phyloP scores from a whole-genome alignment of 2,113 vertebrate species.

The Corythornis vintsioides region DNA sequence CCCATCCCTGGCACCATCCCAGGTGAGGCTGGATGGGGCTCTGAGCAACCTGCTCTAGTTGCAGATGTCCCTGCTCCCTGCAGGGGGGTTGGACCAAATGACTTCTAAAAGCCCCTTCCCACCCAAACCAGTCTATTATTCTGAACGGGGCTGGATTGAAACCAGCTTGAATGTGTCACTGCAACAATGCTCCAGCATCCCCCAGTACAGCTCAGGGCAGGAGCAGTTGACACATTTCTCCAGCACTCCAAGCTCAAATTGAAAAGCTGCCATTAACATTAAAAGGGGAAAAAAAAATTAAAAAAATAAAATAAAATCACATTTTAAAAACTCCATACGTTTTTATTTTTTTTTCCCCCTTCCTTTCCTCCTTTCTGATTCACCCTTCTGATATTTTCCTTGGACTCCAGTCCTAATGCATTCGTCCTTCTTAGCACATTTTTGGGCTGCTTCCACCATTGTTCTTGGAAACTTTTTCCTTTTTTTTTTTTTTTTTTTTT shows the following conservation, averaged over 20 bases:
- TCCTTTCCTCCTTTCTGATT: constrained; percentile 72
- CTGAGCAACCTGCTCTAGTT: neutral
- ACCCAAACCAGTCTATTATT: accelerated
- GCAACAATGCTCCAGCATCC: constrained; percentile 52
- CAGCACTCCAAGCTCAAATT: constrained; percentile 60
- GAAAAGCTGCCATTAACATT: constrained; percentile 72
- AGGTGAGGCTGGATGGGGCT: no score
- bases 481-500: neutral
- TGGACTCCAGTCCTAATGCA: constrained; percentile 70
- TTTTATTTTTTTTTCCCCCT: constrained; percentile 32
- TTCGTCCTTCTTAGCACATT: constrained; percentile 76
- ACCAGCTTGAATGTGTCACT: constrained; percentile 62
- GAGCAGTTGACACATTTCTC: constrained; percentile 70
- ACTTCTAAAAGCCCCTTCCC: neutral
- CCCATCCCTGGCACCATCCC: no score
- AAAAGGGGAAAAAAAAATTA: neutral
- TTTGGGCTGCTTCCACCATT: constrained; percentile 81
- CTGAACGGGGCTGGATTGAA: constrained; percentile 41
- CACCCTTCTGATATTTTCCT: constrained; percentile 81
- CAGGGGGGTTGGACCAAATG: neutral
- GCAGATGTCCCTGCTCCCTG: neutral
- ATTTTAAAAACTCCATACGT: constrained; percentile 65
- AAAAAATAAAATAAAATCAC: constrained; percentile 34
- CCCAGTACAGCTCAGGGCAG: constrained; percentile 38
- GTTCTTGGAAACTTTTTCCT: constrained; percentile 73